A percentile compares a stretch with the other conserved stretches of the same genome.
Conservation (phyloP, 2,888 invertebrate genomes). For the Callyntrura sp. region DNA sequence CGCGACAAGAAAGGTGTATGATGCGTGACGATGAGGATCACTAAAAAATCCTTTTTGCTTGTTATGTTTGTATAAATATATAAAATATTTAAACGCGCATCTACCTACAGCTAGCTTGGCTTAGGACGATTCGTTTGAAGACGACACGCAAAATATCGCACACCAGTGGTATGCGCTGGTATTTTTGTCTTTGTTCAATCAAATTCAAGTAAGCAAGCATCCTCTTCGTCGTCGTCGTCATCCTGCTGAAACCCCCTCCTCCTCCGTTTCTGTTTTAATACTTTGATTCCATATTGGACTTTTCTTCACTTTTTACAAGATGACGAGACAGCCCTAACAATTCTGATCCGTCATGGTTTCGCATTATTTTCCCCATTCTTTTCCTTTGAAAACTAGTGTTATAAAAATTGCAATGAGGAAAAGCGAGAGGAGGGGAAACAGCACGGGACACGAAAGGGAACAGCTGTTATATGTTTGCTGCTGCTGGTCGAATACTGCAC, state of each 20-base stretch:
- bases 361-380: slow-evolving; percentile 13
- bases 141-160: neutral
- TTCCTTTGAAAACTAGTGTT: slow-evolving; percentile 9
- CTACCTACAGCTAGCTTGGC: neutral
- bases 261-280: neutral
- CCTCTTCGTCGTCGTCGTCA: slow-evolving; percentile 2
- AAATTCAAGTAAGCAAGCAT: slow-evolving; percentile 19
- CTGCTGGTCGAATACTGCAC: neutral
- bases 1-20: slow-evolving; percentile 52
- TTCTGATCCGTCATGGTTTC: slow-evolving; percentile 73
- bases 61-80: neutral
- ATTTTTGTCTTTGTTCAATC: slow-evolving; percentile 36
- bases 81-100: neutral
- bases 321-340: slow-evolving; percentile 71
- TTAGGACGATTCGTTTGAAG: neutral
- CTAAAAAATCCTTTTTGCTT: neutral
- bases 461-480: slow-evolving; percentile 19
- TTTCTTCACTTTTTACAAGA: slow-evolving; percentile 56
- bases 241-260: neutral
- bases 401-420: slow-evolving; percentile 20
- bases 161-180: neutral
- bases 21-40: slow-evolving; percentile 71
- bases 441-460: slow-evolving; percentile 6
- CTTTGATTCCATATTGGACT: slow-evolving; percentile 45
- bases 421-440: neutral